Evolutionary conservation across 2,797 vertebrate species (phyloP), one percentile per base, ranked within the genome.

Genomic region (Myotis myotis): DNA sequence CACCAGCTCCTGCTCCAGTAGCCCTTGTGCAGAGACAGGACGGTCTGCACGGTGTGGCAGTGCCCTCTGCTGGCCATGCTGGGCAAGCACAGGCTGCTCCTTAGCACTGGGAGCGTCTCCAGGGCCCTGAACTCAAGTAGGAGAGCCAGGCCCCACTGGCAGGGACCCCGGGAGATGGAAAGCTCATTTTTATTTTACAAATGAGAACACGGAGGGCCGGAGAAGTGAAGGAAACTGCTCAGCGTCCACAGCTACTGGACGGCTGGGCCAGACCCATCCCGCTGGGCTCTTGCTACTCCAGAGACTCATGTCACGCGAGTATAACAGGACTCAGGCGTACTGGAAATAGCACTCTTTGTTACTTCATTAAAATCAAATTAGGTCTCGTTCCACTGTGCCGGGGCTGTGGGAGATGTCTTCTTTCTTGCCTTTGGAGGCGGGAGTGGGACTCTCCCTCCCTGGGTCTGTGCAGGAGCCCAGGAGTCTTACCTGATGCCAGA

Each of bases 1-100:
- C 16, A 25, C 20, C 41, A 25, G 5, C 0, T 51, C 11, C 55
- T 30, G 44, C n/a, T n/a, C n/a, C n/a, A n/a, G n/a, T n/a, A n/a
- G n/a, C n/a, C n/a, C n/a, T n/a, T n/a, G n/a, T n/a, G 7, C 44
- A 0, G 1, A 70, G 44, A 10, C 23, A 0, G 25, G 44, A 25
- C 57, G 16, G 47, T 11, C 62, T 83, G 20, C 33, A 6, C 0
- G 28, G 93, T 4, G 0, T 17, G 22, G n/a, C 57, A 51, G 51
- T 36, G 79, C 96, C 95, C 96, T 96, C 97, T 97, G 93, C 96
- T 96, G 97, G 82, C 80, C 51, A 86, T 1, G 0, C 5, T 30
- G 15, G 23, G n/a, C 11, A 11, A 60, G 57, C 57, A 28, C 25
- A 28, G 25, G 25, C 60, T 62, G 60, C 60, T 62, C 28, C 60